phyloP scores from a whole-genome alignment of 2,888 invertebrate genomes.

The Archips xylosteana region DNA sequence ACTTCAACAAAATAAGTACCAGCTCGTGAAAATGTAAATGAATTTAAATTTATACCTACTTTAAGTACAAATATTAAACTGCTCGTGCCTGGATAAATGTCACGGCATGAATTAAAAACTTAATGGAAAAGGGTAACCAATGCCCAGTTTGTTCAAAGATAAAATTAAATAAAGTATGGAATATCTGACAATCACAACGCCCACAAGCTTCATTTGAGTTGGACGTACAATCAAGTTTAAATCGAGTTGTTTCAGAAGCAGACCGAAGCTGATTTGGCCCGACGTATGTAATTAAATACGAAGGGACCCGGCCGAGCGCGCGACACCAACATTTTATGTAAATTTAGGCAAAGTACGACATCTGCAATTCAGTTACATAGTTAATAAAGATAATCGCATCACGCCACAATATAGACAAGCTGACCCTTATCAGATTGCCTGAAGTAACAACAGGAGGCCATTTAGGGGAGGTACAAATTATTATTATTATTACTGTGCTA shows the following conservation, averaged over 20 bases:
- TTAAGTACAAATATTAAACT: not conserved
- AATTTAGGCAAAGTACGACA: conserved; percentile 57
- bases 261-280: conserved; percentile 56
- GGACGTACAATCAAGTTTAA: conserved; percentile 49
- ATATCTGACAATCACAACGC: conserved; percentile 12
- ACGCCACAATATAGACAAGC: conserved; percentile 49
- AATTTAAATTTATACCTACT: conserved; percentile 12
- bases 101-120: not conserved
- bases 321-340: conserved; percentile 56
- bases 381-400: conserved; percentile 44
- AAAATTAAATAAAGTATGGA: conserved; percentile 16
- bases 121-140: not conserved
- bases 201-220: conserved; percentile 15
- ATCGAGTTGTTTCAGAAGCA: conserved; percentile 53
- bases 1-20: conserved; percentile 14
- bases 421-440: conserved; percentile 50
- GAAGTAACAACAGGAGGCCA: conserved; percentile 6
- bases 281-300: conserved; percentile 65
- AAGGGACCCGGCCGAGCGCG: conserved; percentile 50
- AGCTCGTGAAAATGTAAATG: conserved; percentile 4
- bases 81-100: not conserved
- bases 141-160: conserved; percentile 4
- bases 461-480: conserved; percentile 6
- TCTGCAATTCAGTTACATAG: conserved; percentile 56
- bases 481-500: conserved; percentile 3